Evolutionary conservation across 2,888 invertebrate species (phyloP), one percentile per base, ranked within the genome.

Genomic region (Phaedon cochleariae): DNA sequence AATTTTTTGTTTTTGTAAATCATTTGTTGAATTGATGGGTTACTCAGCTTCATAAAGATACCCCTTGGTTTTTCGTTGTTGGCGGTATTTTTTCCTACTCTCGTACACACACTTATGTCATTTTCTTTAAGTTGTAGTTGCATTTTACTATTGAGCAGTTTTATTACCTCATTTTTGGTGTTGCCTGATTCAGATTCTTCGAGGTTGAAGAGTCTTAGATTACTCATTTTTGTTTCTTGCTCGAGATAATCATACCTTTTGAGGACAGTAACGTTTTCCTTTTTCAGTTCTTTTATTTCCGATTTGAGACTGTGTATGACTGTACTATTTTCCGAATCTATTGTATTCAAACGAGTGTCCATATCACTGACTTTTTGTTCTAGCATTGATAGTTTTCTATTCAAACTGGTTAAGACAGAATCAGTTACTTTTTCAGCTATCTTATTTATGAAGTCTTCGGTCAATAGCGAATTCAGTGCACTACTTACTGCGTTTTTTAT

Each of bases 1-100:
- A 52, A 26, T 22, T 52, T 52, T 22, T 52, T 52, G 5, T 52
- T 52, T 22, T 21, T 21, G 29, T 52, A 21, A 52, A 52, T 52
- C 10, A n/a, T 52, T 21, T 29, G 15, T 21, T 52, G 22, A 22
- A 52, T 22, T 26, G 22, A 12, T 21, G 15, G 52, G n/a, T 52
- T 52, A 2, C 5, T n/a, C n/a, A 52, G 29, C 52, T 52, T 52
- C 9, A 52, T 29, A n/a, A 52, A 22, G 15, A 52, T 52, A 15
- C 4, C 52, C 26, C 26, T 52, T 12, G 52, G n/a, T n/a, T 21
- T 26, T 21, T 21, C 22, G 10, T 52, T 20, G n/a, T 1, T 21
- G 52, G 9, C 9, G n/a, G n/a, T n/a, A n/a, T n/a, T 52, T 52
- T 52, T 52, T 52, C 52, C 52, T 21, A 52, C 22, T 21, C 52